Conservation (phyloP, 1,140 invertebrate genomes). For the Diorhabda elongata region DNA sequence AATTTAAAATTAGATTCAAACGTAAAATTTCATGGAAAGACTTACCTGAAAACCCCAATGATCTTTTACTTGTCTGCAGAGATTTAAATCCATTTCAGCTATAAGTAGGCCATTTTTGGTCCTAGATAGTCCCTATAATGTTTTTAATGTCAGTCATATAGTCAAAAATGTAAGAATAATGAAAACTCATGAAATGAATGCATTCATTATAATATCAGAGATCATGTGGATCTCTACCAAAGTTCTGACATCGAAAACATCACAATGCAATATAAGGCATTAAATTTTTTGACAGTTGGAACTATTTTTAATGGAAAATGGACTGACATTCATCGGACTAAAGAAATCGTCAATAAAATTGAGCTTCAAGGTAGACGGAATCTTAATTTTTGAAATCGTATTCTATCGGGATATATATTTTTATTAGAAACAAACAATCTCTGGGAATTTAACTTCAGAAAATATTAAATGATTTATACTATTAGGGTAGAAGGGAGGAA, state of each 20-base stretch:
- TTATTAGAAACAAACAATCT: too few species aligned
- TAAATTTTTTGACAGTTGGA: neutral
- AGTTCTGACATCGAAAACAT: neutral
- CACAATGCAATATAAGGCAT: neutral
- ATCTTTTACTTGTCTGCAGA: conserved; percentile 93
- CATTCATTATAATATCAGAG: neutral
- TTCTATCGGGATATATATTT: too few species aligned
- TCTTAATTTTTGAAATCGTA: too few species aligned
- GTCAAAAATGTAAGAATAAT: neutral
- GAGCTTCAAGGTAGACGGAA: too few species aligned
- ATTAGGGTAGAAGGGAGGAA: neutral
- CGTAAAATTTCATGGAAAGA: neutral
- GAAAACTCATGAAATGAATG: neutral
- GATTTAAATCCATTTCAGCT: conserved; percentile 88
- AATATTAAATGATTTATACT: too few species aligned
- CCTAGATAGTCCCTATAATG: conserved; percentile 75
- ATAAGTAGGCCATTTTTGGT: conserved; percentile 86
- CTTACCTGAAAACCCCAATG: conserved; percentile 85
- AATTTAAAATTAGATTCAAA: neutral
- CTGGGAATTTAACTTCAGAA: too few species aligned
- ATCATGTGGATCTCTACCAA: neutral
- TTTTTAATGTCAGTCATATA: too few species aligned
- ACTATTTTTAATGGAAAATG: too few species aligned
- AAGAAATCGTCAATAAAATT: too few species aligned
- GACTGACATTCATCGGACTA: too few species aligned